Evolutionary conservation across 2,113 vertebrate species (phyloP).

Genomic region (Merops nubicus): DNA sequence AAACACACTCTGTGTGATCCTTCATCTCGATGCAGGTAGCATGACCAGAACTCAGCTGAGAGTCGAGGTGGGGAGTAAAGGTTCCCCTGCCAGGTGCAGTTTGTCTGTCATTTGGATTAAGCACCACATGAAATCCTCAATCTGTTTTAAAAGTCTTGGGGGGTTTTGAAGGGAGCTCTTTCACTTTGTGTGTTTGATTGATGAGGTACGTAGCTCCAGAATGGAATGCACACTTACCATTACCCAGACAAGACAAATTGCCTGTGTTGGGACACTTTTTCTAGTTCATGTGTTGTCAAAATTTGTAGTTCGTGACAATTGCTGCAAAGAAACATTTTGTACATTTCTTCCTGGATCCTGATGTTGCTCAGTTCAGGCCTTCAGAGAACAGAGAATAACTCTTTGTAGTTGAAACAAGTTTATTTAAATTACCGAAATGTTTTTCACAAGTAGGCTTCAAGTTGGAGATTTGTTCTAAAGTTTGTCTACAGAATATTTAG

Average conservation of each 20-base stretch:
- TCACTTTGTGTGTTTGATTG: background rate
- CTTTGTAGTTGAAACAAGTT: background rate
- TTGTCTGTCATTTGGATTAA: background rate
- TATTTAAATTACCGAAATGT: background rate
- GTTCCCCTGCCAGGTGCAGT: background rate
- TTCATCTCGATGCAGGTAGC: background rate
- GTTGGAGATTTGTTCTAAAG: background rate
- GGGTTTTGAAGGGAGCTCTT: background rate
- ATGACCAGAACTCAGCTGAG: background rate
- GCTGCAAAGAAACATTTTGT: background rate
- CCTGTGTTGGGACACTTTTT: background rate
- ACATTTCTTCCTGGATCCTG: background rate
- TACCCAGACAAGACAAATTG: background rate
- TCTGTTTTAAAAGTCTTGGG: background rate
- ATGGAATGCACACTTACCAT: background rate
- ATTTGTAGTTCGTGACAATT: background rate
- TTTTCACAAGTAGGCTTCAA: background rate
- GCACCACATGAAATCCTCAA: background rate
- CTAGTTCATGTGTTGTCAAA: fast-evolving
- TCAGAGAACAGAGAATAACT: background rate
- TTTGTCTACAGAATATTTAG: background rate
- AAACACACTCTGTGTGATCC: background rate
- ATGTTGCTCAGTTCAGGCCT: background rate
- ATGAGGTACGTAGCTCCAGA: background rate
- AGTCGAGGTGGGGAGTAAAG: background rate